phyloP scores from a whole-genome alignment of 2,888 invertebrate genomes.

The Eurytoma californica region DNA sequence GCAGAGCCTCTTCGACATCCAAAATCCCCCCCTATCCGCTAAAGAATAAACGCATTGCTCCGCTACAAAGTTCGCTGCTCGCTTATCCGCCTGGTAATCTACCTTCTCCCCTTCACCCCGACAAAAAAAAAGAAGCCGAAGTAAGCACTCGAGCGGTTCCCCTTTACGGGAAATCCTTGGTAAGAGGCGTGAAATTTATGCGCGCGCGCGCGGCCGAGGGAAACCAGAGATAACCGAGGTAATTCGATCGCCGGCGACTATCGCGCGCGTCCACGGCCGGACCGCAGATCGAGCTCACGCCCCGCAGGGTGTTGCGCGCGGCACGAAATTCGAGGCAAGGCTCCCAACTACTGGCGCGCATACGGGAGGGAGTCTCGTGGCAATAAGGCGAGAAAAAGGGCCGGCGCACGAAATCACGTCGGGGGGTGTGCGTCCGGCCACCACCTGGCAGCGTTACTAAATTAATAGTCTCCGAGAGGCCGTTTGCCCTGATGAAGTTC shows the following conservation, averaged over 20 bases:
- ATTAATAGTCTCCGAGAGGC: conserved; percentile 27
- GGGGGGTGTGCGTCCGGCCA: conserved; percentile 11
- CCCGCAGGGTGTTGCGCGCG: too few relatives aligned
- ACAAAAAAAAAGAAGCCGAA: too few relatives aligned
- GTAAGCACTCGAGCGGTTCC: not conserved
- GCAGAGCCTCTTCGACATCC: too few relatives aligned
- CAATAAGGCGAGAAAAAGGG: too few relatives aligned
- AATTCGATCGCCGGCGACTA: conserved; percentile 4
- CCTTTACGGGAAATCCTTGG: conserved; percentile 1
- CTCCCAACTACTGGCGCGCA: too few relatives aligned
- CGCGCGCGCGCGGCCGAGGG: conserved; percentile 3
- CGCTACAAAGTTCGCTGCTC: too few relatives aligned
- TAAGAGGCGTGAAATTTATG: not conserved
- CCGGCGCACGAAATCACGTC: conserved; percentile 39
- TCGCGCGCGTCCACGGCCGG: conserved; percentile 11
- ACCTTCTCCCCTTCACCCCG: too few relatives aligned
- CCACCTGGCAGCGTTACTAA: conserved; percentile 35
- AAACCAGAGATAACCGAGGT: not conserved
- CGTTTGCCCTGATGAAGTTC: not conserved
- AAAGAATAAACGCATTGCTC: too few relatives aligned
- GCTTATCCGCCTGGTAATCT: too few relatives aligned
- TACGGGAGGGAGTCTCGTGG: too few relatives aligned
- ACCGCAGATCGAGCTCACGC: not conserved
- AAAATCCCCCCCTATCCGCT: too few relatives aligned
- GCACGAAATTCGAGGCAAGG: too few relatives aligned